Percentiles rank a stretch among this genome's conserved stretches.
Evolutionary conservation across 2,113 vertebrate genomes (phyloP).

Genomic region (Barnardius zonarius): DNA sequence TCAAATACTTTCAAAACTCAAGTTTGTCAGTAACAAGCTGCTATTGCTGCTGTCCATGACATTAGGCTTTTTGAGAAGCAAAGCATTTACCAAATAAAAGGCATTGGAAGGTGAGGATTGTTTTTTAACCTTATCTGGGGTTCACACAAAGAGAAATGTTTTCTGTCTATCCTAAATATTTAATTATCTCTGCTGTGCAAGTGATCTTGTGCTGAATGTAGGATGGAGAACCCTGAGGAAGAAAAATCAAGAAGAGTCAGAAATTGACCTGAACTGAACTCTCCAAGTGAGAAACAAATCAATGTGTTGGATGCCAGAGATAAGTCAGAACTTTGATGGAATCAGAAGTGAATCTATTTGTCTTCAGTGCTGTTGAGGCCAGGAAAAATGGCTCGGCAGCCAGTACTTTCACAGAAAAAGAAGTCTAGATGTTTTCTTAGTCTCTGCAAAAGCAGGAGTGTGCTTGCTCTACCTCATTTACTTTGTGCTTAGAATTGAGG

Average conservation of each 20-base stretch:
- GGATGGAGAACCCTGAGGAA: background rate
- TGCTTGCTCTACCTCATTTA: background rate
- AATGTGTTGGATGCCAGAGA: background rate
- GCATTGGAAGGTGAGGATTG: background rate
- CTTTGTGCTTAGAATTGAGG: background rate
- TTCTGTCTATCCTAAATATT: background rate
- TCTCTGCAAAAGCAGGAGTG: background rate
- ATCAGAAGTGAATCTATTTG: background rate
- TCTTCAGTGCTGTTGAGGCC: background rate
- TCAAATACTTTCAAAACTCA: background rate
- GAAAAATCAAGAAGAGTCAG: background rate
- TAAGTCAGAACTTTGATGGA: background rate
- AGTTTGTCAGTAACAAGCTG: background rate
- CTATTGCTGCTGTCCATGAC: background rate
- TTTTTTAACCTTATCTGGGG: background rate
- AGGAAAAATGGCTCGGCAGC: background rate
- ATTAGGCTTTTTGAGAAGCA: background rate
- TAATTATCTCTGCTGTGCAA: background rate
- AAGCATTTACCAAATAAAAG: background rate
- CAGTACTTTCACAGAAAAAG: background rate
- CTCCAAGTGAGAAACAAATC: background rate
- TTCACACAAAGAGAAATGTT: background rate
- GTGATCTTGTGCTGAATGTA: background rate
- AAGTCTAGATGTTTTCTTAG: background rate
- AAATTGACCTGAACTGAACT: background rate